Base-by-base conservation (phyloP, 2,113 vertebrate species). In the Sigmodon hispidus region DNA sequence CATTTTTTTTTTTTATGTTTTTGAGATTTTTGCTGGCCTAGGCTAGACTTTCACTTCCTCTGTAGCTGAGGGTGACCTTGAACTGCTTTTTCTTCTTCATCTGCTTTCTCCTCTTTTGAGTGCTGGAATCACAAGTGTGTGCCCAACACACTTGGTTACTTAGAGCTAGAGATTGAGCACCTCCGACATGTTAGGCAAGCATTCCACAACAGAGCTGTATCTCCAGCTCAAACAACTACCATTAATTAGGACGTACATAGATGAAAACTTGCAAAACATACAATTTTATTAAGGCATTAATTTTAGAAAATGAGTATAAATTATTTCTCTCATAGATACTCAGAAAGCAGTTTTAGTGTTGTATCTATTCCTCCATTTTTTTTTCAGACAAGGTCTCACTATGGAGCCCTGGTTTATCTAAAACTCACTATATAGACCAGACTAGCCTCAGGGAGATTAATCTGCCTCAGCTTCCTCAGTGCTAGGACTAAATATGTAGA, bases 251-350 rank as follows among this genome's bases (percentile, higher is more conserved):
- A 1, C 0, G n/a, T 19, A 43, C 12, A 55, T 8, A 67, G 34
- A 75, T 26, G 13, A 22, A 72, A 87, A 31, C 19, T 94, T 55
- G 36, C 6, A 48, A 83, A 93, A 59, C 36, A 69, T 75, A 61
- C 1, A 52, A 65, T 91, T 97, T 45, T 89, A 15, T 52, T 31
- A 65, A 92, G 50, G 89, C 52, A 52, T 65, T 83, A 73, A 81
- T 92, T 87, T 96, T 79, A 72, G 26, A 87, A 90, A 94, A 87
- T 1, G 63, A 34, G 83, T 69, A 19, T 17, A 85, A 88, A 90
- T 75, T 87, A 84, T 96, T 96, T 95, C 45, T 63, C 43, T 61
- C 43, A 43, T 72, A 87, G 43, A 15, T 88, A 93, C 29, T 43
- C 63, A 93, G 55, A 55, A 4, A 5, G 1, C 10, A 7, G 10